Evolutionary conservation across 2,113 vertebrate species (phyloP), one percentile per base, ranked within the genome.

Genomic region (Lophius piscatorius): DNA sequence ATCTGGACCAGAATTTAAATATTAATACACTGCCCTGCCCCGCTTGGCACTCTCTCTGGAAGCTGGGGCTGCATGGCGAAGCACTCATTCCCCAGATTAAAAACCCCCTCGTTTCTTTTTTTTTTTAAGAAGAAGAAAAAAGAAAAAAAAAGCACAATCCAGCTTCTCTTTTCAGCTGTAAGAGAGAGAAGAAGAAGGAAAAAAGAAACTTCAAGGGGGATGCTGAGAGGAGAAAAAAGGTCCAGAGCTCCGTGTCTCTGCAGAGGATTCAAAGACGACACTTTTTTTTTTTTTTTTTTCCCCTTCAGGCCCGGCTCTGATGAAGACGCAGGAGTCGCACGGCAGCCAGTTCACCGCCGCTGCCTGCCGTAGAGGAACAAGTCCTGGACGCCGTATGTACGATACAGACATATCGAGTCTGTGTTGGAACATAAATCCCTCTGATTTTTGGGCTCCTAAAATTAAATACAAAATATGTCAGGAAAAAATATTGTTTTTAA

Each of bases 71-170:
- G 85, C 91, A 91, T 92, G 90, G 88, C 86, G 80, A 74, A 86
- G 90, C 90, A 91, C 90, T 92, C 89, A 91, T 91, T 90, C 85
- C 67, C 73, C 87, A 93, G 91, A 92, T 93, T 93, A 91, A 91
- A 90, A 88, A 78, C 73, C 70, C 80, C 71, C 65, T 78, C 64
- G 31, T 73, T 76, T 20, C 47, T 59, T 59, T 80, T 50, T 78
- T 83, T 82, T 78, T 73, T 82, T 75, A 70, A 44, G n/a, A 16
- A 40, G n/a, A n/a, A n/a, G n/a, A n/a, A n/a, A n/a, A n/a, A n/a
- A n/a, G n/a, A n/a, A n/a, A n/a, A n/a, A 22, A 44, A 76, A 88
- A 90, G 80, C 85, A 87, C 88, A 90, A 87, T 89, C 82, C 86
- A 88, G 82, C 80, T 87, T n/a, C 82, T 85, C 85, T 90, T 91